phyloP scores from a whole-genome alignment of 1,140 invertebrate species.

The Sinonovacula constricta region DNA sequence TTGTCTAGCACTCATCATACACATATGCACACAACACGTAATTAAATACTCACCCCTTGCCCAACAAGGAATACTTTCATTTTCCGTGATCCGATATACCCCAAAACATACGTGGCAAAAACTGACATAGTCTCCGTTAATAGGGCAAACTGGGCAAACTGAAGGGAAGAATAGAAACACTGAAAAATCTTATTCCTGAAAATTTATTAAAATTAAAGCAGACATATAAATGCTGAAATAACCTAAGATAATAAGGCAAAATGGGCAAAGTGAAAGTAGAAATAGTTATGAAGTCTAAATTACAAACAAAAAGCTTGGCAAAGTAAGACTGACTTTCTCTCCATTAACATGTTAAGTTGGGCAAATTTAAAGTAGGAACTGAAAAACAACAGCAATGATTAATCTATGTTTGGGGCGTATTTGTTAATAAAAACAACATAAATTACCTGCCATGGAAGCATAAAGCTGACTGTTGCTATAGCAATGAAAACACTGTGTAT shows the following conservation, averaged over 20 bases:
- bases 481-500: constrained; percentile 68
- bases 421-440: too few relatives aligned
- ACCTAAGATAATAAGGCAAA: neutral
- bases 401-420: too few relatives aligned
- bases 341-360: too few relatives aligned
- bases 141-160: constrained; percentile 90
- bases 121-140: constrained; percentile 82
- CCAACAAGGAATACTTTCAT: constrained; percentile 82
- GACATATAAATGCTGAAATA: neutral
- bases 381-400: too few relatives aligned
- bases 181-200: neutral
- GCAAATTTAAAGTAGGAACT: too few relatives aligned
- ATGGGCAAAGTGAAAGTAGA: neutral
- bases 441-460: constrained; percentile 78
- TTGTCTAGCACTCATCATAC: too few relatives aligned
- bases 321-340: too few relatives aligned
- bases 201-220: too few relatives aligned
- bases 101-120: constrained; percentile 83
- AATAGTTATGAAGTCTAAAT: too few relatives aligned
- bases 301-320: too few relatives aligned
- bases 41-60: constrained; percentile 78
- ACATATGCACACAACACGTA: too few relatives aligned
- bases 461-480: constrained; percentile 71
- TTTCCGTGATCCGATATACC: constrained; percentile 80
- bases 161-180: constrained; percentile 77